A percentile compares a stretch with the other conserved stretches of the same genome.
phyloP scores from a whole-genome alignment of 2,797 vertebrate genomes.

The Helostoma temminkii region DNA sequence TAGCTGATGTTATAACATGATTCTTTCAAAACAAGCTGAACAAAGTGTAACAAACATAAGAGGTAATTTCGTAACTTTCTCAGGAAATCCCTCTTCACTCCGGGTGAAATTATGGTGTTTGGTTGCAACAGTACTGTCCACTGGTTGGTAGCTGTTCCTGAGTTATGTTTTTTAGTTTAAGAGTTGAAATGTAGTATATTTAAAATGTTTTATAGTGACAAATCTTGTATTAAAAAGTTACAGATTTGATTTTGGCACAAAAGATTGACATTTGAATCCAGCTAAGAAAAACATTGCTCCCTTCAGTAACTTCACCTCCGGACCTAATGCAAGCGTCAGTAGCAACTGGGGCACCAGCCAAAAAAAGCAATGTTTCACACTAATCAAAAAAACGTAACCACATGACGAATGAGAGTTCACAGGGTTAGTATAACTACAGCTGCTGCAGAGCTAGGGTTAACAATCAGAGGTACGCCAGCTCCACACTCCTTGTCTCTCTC shows the following conservation, averaged over 20 bases:
- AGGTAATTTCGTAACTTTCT: slow-evolving; percentile 28
- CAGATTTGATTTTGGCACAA: too few species aligned
- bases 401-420: background rate
- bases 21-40: slow-evolving; percentile 24
- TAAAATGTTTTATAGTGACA: too few species aligned
- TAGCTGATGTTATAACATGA: slow-evolving; percentile 16
- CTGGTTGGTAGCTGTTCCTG: background rate
- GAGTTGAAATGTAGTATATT: background rate
- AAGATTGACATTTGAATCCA: too few species aligned
- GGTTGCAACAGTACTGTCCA: background rate
- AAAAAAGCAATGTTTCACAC: background rate
- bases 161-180: background rate
- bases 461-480: background rate
- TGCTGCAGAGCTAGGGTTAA: background rate
- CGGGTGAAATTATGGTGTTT: slow-evolving; percentile 6
- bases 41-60: slow-evolving; percentile 19
- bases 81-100: slow-evolving; percentile 17
- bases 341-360: background rate
- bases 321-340: background rate
- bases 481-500: background rate
- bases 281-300: too few species aligned
- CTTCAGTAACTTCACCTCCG: too few species aligned
- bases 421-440: background rate
- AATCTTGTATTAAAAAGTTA: too few species aligned
- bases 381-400: background rate